Percentiles rank a stretch among this genome's conserved stretches.
These are phyloP conservation scores for Drosophila lutescens DNA, from an alignment of 2,888 invertebrate species.

Conservation along the genomic window DNA sequence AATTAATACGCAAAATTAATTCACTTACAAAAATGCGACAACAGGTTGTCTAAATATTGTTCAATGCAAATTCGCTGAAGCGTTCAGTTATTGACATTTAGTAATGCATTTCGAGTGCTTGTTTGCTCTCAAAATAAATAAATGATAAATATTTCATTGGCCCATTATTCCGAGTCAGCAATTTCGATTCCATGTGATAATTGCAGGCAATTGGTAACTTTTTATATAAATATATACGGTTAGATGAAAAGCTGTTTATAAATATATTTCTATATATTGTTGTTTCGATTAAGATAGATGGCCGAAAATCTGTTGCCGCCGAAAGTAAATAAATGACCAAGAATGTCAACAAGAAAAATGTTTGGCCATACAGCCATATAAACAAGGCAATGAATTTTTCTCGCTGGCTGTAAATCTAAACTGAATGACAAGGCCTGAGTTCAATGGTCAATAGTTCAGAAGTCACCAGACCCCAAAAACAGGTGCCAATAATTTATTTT, in stretches of 20 bases:
- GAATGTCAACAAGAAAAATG: constrained; percentile 50
- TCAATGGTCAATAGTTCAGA: constrained; percentile 3
- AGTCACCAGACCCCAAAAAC: constrained; percentile 9
- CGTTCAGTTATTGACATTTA: not conserved
- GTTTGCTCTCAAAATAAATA: constrained; percentile 12
- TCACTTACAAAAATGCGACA: not conserved
- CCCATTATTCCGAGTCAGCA: constrained; percentile 17
- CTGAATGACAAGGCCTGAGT: constrained; percentile 44
- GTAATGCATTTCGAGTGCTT: not conserved
- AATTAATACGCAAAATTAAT: not conserved
- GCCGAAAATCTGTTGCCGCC: not conserved
- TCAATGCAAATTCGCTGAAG: constrained; percentile 1
- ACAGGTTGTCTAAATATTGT: constrained; percentile 1
- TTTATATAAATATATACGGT: not conserved
- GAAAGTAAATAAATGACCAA: constrained; percentile 21
- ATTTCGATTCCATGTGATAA: constrained; percentile 7
- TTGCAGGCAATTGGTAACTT: not conserved
- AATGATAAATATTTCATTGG: constrained; percentile 26
- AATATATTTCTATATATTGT: constrained; percentile 3
- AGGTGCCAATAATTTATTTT: constrained; percentile 27
- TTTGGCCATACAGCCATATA: constrained; percentile 50
- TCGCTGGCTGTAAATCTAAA: constrained; percentile 51
- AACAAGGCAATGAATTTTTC: constrained; percentile 51
- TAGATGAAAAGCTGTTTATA: not conserved
- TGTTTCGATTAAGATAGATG: constrained; percentile 28